These are phyloP conservation scores for Aphis gossypii DNA, from an alignment of 1,140 invertebrate species.

Conservation along the genomic window DNA sequence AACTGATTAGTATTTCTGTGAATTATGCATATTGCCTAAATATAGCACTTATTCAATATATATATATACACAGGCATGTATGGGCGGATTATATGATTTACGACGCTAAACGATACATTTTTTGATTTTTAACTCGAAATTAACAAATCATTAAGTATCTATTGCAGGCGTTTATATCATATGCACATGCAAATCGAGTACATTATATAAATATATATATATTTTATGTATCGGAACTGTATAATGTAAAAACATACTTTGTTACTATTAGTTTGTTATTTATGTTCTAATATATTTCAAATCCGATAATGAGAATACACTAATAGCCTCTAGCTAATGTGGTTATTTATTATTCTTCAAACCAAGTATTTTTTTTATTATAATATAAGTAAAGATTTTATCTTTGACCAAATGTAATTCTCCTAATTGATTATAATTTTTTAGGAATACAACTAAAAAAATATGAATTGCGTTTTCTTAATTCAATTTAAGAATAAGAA, in stretches of 20 bases:
- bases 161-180: not conserved
- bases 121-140: not conserved
- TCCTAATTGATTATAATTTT: not conserved
- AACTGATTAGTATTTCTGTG: too few species aligned
- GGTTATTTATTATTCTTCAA: not conserved
- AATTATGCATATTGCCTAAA: too few species aligned
- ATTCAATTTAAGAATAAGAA: not conserved
- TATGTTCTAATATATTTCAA: not conserved
- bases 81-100: not conserved
- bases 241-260: not conserved
- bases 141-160: not conserved
- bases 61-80: too few species aligned
- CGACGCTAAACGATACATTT: not conserved
- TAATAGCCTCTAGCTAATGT: not conserved
- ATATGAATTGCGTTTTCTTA: too few species aligned
- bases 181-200: not conserved
- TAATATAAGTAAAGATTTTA: not conserved
- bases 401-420: not conserved
- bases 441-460: too few species aligned
- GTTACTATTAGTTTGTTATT: not conserved
- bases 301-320: not conserved
- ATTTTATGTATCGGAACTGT: not conserved
- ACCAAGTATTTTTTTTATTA: not conserved
- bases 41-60: too few species aligned
- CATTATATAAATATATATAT: too few species aligned